Conservation (phyloP, 2,888 invertebrate species). For the Tridacna crocea region DNA sequence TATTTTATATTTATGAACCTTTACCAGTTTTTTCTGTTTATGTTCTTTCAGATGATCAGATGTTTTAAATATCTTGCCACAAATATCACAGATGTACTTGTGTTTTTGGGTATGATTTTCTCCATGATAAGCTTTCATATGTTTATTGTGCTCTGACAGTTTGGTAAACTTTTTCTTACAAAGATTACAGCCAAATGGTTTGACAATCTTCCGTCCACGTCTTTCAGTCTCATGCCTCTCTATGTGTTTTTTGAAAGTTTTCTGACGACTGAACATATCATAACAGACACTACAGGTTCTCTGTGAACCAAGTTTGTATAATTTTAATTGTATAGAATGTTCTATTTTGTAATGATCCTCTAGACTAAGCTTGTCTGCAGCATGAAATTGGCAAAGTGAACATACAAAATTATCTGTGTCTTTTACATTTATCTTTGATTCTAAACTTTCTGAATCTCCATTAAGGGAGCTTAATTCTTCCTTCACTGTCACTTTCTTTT, state of each 20-base stretch:
- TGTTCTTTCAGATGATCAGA: conserved; percentile 1
- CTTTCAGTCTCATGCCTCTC: neutral
- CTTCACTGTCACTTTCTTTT: too few species aligned
- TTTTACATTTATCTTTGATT: too few species aligned
- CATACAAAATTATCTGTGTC: too few species aligned
- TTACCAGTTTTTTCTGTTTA: neutral
- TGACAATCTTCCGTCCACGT: neutral
- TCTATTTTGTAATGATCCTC: too few species aligned
- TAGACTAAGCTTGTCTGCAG: too few species aligned
- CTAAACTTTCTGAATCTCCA: too few species aligned
- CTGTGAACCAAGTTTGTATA: neutral
- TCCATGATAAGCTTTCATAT: neutral
- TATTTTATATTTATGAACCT: conserved; percentile 27
- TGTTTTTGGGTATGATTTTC: neutral
- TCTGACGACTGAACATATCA: neutral
- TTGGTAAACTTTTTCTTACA: neutral
- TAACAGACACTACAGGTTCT: neutral
- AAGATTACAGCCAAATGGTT: neutral
- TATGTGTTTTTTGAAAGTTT: neutral
- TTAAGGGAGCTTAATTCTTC: too few species aligned
- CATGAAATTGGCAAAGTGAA: too few species aligned
- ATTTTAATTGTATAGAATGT: too few species aligned
- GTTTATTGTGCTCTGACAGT: neutral
- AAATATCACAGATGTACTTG: conserved; percentile 28
- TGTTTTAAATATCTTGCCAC: conserved; percentile 27